Evolutionary conservation across 2,113 vertebrate species (phyloP), one percentile per base, ranked within the genome.

Genomic region (Dasyurus viverrinus): DNA sequence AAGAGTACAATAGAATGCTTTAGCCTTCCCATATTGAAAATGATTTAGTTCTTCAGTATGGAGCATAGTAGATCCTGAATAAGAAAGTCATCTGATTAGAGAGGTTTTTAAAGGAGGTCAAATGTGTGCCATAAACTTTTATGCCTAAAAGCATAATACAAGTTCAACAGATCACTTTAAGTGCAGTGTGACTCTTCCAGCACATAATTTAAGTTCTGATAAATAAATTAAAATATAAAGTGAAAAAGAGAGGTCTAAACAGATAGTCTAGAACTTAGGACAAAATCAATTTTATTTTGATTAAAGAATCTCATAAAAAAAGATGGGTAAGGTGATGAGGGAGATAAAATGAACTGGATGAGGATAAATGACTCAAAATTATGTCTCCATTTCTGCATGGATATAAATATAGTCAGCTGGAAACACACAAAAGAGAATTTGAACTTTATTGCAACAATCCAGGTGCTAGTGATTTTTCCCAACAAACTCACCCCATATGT

Each of bases 381-480:
- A 54, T n/a, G 60, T 93, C 89, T 36, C n/a, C 89, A 30, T 84
- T 94, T 94, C 92, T 89, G 57, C 46, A 54, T 26, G 89, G 90
- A 27, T 54, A 94, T 90, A 94, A 95, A 95, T 60, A 93, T 25
- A 48, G 90, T 52, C 93, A 93, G 89, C 89, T 97, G 95, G 94
- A 97, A 96, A 94, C 25, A 92, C 16, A 92, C 52, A 95, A 68
- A 93, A 97, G 91, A 91, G 55, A 95, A 92, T 94, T 94, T 89
- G 52, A 95, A 60, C 53, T 76, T 97, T 94, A 94, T 53, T 90
- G 48, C 54, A 47, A 22, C 89, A 97, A 92, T 91, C 93, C 96
- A 97, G 95, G 94, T 97, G 96, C 92, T 97, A 95, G 90, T 91
- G 52, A 97, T 97, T 97, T 97, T 90, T 93, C 50, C 95, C 53